These are phyloP conservation scores for Drosophila picticornis DNA, from an alignment of 2,888 invertebrate genomes.

Conservation along the genomic window DNA sequence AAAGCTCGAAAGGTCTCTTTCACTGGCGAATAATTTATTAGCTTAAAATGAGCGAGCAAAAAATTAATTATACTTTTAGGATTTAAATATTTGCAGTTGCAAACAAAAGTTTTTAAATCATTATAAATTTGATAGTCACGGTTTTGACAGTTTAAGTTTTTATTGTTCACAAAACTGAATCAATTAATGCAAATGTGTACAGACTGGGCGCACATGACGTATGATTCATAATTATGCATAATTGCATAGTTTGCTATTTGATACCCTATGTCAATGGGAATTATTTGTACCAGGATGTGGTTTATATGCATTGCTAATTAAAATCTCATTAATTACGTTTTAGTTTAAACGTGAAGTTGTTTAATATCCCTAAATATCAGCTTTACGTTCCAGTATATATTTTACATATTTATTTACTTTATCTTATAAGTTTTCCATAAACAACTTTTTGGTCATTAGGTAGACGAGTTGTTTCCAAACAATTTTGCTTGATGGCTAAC, in stretches of 20 bases:
- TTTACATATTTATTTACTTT: background rate
- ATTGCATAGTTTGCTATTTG: slow-evolving; percentile 20
- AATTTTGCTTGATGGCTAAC: slow-evolving; percentile 57
- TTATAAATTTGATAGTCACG: slow-evolving; percentile 43
- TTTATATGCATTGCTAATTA: background rate
- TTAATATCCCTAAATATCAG: background rate
- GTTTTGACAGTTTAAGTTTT: slow-evolving; percentile 22
- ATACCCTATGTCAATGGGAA: background rate
- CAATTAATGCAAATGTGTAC: slow-evolving; percentile 41
- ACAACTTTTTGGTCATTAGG: slow-evolving; percentile 22
- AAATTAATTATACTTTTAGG: slow-evolving; percentile 27
- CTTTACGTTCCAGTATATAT: background rate
- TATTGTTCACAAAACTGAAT: slow-evolving; percentile 30
- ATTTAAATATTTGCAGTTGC: slow-evolving; percentile 18
- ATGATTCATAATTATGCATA: slow-evolving; percentile 63
- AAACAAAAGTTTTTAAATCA: slow-evolving; percentile 25
- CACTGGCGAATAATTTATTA: slow-evolving; percentile 30
- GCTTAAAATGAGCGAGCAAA: slow-evolving; percentile 4
- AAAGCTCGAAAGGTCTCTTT: slow-evolving; percentile 12
- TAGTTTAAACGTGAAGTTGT: background rate
- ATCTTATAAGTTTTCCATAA: background rate
- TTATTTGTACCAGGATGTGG: background rate
- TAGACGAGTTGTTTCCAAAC: slow-evolving; percentile 19
- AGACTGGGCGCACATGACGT: slow-evolving; percentile 12
- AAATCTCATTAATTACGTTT: background rate